Percentiles rank a stretch among this genome's conserved stretches.
Evolutionary conservation across 2,797 vertebrate genomes (phyloP).

Genomic region (Hemitrygon akajei): DNA sequence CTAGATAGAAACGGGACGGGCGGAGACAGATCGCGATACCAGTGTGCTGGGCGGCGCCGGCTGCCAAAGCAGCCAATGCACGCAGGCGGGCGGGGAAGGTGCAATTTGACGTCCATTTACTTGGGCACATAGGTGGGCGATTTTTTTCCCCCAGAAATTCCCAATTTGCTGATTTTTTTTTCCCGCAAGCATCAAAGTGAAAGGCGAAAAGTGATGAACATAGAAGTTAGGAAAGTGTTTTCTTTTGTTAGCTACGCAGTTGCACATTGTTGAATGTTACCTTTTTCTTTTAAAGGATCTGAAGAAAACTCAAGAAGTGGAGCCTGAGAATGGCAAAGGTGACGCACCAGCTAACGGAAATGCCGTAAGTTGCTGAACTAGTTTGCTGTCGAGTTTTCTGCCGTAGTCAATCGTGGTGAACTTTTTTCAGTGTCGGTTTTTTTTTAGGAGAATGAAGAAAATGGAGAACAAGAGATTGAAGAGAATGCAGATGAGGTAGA

Average conservation of each 20-base stretch:
- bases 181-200: background rate
- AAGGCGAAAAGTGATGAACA: background rate
- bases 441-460: conserved; percentile 81
- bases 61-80: background rate
- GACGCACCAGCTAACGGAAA: conserved; percentile 81
- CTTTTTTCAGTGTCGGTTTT: background rate
- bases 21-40: background rate
- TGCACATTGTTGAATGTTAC: background rate
- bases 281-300: background rate
- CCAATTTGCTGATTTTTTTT: background rate
- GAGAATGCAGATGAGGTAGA: conserved; percentile 89
- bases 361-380: conserved; percentile 60
- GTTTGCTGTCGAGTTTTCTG: no score
- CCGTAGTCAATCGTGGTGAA: background rate
- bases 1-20: background rate
- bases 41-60: background rate
- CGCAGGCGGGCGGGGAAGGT: background rate
- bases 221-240: no score
- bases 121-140: background rate
- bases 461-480: conserved; percentile 84
- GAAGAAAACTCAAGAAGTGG: conserved; percentile 60
- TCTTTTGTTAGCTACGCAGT: no score
- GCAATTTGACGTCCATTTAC: background rate
- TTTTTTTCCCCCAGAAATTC: no score
- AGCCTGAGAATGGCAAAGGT: conserved; percentile 84